These are phyloP conservation scores for Cephus pulcher DNA, from an alignment of 2,888 invertebrate genomes.

Conservation along the genomic window DNA sequence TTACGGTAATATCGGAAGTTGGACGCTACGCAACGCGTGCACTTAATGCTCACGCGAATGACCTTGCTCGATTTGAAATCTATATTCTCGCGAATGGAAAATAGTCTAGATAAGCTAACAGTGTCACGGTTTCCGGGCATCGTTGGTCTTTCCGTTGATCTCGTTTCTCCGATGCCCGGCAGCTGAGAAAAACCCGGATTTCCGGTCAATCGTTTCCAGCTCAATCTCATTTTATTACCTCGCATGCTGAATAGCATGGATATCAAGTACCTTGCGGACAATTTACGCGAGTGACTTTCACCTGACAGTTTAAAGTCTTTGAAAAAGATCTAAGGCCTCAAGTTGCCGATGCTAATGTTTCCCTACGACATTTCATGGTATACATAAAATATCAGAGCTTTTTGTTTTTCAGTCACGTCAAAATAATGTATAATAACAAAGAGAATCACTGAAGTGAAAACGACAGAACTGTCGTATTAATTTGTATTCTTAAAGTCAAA, in stretches of 20 bases:
- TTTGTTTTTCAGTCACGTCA: not conserved
- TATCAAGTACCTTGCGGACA: not conserved
- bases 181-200: conserved; percentile 26
- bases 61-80: not conserved
- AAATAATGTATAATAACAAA: not conserved
- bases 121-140: conserved; percentile 25
- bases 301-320: not conserved
- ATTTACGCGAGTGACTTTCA: not conserved
- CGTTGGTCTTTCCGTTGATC: conserved; percentile 18
- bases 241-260: not conserved
- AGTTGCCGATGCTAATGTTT: not conserved
- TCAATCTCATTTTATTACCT: not conserved
- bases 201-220: conserved; percentile 14
- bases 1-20: not conserved
- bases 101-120: conserved; percentile 27
- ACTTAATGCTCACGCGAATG: not conserved
- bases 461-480: not conserved
- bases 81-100: not conserved
- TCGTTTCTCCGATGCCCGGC: conserved; percentile 18
- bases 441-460: not conserved
- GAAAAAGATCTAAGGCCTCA: not conserved
- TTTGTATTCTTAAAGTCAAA: not conserved
- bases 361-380: not conserved
- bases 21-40: too few species aligned
- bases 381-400: not conserved